Evolutionary conservation across 2,113 vertebrate genomes (phyloP).

Genomic region (Acanthisitta chloris): DNA sequence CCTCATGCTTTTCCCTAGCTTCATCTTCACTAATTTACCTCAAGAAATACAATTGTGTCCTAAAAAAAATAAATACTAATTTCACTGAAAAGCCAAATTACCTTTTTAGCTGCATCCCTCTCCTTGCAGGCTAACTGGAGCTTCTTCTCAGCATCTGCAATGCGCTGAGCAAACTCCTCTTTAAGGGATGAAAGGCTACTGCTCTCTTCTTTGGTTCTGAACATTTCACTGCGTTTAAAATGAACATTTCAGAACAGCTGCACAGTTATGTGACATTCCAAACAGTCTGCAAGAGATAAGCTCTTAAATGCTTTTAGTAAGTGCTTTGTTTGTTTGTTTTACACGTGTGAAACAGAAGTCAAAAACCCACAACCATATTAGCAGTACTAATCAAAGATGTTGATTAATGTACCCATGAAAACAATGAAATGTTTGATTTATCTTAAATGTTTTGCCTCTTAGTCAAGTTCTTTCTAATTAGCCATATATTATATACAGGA

Average conservation of each 20-base stretch:
- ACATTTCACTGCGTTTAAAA: constrained; percentile 86
- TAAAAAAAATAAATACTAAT: background rate
- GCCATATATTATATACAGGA: background rate
- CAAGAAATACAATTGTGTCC: background rate
- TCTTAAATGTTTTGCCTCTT: background rate
- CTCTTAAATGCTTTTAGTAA: background rate
- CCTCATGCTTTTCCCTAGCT: background rate
- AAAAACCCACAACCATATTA: background rate
- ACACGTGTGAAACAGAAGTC: background rate
- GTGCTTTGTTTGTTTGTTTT: background rate
- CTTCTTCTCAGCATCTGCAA: constrained; percentile 94
- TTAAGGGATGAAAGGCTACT: constrained; percentile 89
- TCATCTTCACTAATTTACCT: background rate
- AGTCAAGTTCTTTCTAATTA: background rate
- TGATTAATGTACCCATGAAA: background rate
- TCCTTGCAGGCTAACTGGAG: constrained; percentile 96
- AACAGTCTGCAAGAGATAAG: background rate
- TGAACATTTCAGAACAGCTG: background rate
- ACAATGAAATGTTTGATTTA: background rate
- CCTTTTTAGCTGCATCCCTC: constrained; percentile 95
- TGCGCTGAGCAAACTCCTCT: constrained; percentile 95
- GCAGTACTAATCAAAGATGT: background rate
- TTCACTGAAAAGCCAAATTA: constrained; percentile 50
- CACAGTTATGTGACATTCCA: background rate
- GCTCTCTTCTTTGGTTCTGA: constrained; percentile 90